A percentile compares a stretch with the other conserved stretches of the same genome.
phyloP scores from a whole-genome alignment of 1,140 invertebrate genomes.

The Saccostrea echinata region DNA sequence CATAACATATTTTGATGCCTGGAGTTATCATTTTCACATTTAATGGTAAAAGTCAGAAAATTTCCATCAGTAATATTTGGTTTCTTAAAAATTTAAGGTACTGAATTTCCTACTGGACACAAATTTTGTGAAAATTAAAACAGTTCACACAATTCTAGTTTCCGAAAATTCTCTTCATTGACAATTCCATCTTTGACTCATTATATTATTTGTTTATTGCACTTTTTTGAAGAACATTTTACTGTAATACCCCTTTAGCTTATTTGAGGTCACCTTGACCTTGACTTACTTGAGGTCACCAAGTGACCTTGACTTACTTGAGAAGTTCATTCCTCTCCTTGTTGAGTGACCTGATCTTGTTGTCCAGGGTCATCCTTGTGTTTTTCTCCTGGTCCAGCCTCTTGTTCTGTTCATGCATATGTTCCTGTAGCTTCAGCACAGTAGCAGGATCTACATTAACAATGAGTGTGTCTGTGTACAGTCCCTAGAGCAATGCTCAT shows the following conservation, averaged over 20 bases:
- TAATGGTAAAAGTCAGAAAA: too few species aligned
- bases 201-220: too few species aligned
- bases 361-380: conserved; percentile 69
- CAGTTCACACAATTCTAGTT: too few species aligned
- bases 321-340: conserved; percentile 73
- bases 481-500: neutral
- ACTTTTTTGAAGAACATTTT: too few species aligned
- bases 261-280: neutral
- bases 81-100: too few species aligned
- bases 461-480: neutral
- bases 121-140: too few species aligned
- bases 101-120: too few species aligned
- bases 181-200: too few species aligned
- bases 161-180: too few species aligned
- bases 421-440: conserved; percentile 73
- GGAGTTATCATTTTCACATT: too few species aligned
- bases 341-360: conserved; percentile 67
- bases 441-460: conserved; percentile 67
- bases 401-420: conserved; percentile 70
- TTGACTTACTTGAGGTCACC: neutral
- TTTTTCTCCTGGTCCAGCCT: conserved; percentile 73
- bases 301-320: conserved; percentile 64
- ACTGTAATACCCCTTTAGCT: conserved; percentile 55
- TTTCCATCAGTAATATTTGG: too few species aligned
- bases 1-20: neutral